Conservation (phyloP, 2,888 invertebrate species). For the Salticus scenicus region DNA sequence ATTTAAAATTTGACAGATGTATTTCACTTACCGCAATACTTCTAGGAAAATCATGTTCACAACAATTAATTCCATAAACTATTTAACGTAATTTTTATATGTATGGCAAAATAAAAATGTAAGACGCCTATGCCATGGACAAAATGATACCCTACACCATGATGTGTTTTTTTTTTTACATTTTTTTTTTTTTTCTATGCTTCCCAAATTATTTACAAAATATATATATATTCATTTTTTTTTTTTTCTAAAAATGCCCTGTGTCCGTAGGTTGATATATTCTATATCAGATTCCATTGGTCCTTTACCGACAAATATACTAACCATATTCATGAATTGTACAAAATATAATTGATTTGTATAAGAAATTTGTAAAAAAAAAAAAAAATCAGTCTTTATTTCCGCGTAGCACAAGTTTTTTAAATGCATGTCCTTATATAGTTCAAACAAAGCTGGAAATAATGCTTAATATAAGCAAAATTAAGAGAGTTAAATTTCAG, state of each 20-base stretch:
- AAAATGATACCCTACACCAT: constrained; percentile 2
- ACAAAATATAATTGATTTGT: neutral
- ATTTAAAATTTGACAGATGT: no score
- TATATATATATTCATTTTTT: neutral
- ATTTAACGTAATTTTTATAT: no score
- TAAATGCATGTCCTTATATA: no score
- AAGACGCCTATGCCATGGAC: neutral
- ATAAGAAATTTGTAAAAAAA: neutral
- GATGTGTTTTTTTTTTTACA: constrained; percentile 14
- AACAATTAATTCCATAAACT: no score
- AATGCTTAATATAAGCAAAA: no score
- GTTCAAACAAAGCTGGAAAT: no score
- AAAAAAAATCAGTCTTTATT: no score
- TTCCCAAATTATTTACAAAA: constrained; percentile 3
- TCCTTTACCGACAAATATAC: neutral
- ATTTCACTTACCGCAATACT: no score
- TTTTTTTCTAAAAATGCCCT: constrained; percentile 14
- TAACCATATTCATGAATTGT: neutral
- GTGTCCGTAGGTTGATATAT: neutral
- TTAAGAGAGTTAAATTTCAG: no score
- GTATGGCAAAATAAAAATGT: no score
- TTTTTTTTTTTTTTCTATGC: neutral
- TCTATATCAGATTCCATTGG: neutral
- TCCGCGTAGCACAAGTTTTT: no score
- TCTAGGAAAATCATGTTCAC: no score